Evolutionary conservation across 2,888 invertebrate genomes (phyloP).

Genomic region (Hydraecia micacea): DNA sequence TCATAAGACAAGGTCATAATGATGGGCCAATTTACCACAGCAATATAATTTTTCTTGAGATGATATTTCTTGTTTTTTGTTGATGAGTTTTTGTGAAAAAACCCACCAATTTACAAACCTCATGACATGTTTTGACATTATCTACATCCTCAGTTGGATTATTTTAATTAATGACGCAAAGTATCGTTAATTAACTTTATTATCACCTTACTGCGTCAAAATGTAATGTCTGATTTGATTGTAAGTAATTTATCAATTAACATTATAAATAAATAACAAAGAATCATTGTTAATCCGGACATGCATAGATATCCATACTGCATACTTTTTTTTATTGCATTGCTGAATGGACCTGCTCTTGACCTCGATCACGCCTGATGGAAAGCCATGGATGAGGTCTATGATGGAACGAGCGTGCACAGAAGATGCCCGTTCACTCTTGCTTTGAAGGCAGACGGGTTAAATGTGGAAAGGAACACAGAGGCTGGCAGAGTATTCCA

Average conservation of each 20-base stretch:
- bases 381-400: not conserved
- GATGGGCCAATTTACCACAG: not conserved
- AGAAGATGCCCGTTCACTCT: not conserved
- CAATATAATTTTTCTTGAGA: too few relatives aligned
- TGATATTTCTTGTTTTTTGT: too few relatives aligned
- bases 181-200: not conserved
- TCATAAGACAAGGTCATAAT: not conserved
- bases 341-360: not conserved
- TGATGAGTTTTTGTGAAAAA: not conserved
- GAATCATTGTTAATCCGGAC: not conserved
- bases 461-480: not conserved
- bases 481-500: not conserved
- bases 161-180: constrained; percentile 25
- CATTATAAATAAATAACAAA: not conserved
- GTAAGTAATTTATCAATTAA: not conserved
- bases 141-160: constrained; percentile 28
- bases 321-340: not conserved
- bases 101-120: not conserved
- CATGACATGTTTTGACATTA: constrained; percentile 25
- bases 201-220: constrained; percentile 12
- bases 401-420: not conserved
- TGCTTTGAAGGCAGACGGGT: not conserved
- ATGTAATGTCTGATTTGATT: constrained; percentile 4
- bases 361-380: not conserved
- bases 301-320: too few relatives aligned